These are phyloP conservation scores for Paradisaea rubra DNA, from an alignment of 2,113 vertebrate genomes.

Conservation along the genomic window DNA sequence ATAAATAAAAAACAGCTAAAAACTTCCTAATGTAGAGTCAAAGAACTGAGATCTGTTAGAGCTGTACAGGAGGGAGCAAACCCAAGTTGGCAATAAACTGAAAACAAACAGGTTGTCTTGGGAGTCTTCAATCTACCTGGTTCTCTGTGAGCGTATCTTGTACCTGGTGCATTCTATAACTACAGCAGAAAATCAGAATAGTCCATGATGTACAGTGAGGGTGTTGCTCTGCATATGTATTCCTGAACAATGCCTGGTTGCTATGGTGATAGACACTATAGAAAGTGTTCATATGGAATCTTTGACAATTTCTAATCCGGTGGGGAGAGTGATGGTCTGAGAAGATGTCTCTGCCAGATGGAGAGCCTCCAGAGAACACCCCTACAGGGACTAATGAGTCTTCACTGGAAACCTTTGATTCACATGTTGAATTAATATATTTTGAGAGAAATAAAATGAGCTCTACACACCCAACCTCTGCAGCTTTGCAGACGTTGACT, in stretches of 20 bases:
- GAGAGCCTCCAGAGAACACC: not conserved
- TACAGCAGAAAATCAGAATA: not conserved
- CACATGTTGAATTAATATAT: not conserved
- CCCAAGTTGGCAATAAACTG: not conserved
- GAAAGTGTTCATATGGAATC: not conserved
- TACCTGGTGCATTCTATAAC: not conserved
- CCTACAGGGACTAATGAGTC: not conserved
- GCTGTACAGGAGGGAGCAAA: not conserved
- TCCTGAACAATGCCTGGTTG: not conserved
- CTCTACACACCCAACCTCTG: not conserved
- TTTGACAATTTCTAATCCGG: not conserved
- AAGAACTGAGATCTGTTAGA: not conserved
- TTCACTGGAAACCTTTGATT: not conserved
- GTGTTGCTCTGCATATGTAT: not conserved
- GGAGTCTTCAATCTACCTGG: not conserved
- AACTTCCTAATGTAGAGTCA: not conserved
- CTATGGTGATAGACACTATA: not conserved
- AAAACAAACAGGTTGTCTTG: not conserved
- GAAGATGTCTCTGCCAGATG: not conserved
- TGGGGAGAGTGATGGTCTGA: not conserved
- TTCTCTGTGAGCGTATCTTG: not conserved
- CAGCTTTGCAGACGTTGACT: not conserved
- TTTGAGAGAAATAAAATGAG: not conserved
- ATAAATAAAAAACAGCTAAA: not conserved
- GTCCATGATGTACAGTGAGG: not conserved